Conservation (phyloP, 2,888 invertebrate genomes). For the Anodontia alba region DNA sequence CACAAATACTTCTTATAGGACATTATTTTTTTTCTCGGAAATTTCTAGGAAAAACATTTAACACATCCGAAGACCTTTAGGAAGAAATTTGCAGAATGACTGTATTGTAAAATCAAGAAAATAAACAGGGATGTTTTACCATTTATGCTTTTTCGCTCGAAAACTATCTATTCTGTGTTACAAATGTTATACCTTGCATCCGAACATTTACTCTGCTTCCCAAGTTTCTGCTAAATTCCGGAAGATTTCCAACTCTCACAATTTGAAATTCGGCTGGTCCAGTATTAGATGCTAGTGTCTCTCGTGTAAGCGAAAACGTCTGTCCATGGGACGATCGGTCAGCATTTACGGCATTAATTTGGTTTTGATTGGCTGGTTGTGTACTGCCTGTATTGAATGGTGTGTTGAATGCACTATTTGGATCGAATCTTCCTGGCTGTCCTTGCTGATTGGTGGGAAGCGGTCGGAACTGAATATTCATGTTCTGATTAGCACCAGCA, state of each 20-base stretch:
- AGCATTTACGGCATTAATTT: not conserved
- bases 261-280: constrained; percentile 4
- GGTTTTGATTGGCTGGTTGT: not conserved
- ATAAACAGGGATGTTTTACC: too few species aligned
- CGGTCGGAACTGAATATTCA: constrained; percentile 40
- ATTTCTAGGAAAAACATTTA: too few species aligned
- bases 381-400: not conserved
- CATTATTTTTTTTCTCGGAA: too few species aligned
- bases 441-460: constrained; percentile 11
- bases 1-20: too few species aligned
- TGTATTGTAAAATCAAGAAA: too few species aligned
- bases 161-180: too few species aligned
- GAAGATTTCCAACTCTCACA: not conserved
- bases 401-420: not conserved
- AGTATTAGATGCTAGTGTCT: not conserved
- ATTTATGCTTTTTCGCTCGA: too few species aligned
- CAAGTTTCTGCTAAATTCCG: not conserved
- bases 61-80: too few species aligned
- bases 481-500: constrained; percentile 14
- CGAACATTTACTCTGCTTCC: not conserved
- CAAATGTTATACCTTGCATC: constrained; percentile 12
- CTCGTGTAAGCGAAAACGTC: not conserved
- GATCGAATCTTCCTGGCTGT: not conserved
- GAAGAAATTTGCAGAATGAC: too few species aligned
- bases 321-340: not conserved